Conservation (phyloP, 92 coral and sea anemone species). For the Porites divaricata region DNA sequence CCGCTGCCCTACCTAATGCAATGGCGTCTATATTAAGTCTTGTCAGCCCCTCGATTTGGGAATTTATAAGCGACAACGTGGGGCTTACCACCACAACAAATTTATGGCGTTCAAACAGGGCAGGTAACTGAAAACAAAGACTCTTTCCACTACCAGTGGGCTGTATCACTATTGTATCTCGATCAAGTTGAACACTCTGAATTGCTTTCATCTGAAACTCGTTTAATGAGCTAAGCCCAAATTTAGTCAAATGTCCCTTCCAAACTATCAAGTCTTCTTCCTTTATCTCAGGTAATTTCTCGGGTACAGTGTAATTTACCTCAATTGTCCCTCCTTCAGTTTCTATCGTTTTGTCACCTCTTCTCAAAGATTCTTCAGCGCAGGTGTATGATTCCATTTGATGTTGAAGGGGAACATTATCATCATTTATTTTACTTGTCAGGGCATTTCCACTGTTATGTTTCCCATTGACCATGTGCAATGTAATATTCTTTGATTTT, state of each 20-base stretch:
- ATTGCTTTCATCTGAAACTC: slow-evolving; percentile 63
- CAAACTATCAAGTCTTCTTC: slow-evolving; percentile 47
- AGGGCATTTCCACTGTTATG: no score
- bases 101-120: slow-evolving; percentile 37
- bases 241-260: slow-evolving; percentile 59
- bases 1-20: slow-evolving; percentile 49
- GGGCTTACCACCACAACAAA: slow-evolving; percentile 52
- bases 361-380: no score
- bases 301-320: slow-evolving; percentile 27
- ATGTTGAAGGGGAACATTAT: neutral
- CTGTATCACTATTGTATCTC: slow-evolving; percentile 46
- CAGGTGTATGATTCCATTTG: no score
- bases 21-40: slow-evolving; percentile 35
- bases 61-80: slow-evolving; percentile 59
- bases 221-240: slow-evolving; percentile 48
- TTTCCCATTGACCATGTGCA: no score
- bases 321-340: no score
- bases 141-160: no score
- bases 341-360: no score
- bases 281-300: slow-evolving; percentile 17
- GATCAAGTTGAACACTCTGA: slow-evolving; percentile 31
- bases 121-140: slow-evolving; percentile 61
- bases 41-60: slow-evolving; percentile 51
- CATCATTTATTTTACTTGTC: neutral
- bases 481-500: no score